Conservation (phyloP, 2,888 invertebrate species). For the Pocota personata region DNA sequence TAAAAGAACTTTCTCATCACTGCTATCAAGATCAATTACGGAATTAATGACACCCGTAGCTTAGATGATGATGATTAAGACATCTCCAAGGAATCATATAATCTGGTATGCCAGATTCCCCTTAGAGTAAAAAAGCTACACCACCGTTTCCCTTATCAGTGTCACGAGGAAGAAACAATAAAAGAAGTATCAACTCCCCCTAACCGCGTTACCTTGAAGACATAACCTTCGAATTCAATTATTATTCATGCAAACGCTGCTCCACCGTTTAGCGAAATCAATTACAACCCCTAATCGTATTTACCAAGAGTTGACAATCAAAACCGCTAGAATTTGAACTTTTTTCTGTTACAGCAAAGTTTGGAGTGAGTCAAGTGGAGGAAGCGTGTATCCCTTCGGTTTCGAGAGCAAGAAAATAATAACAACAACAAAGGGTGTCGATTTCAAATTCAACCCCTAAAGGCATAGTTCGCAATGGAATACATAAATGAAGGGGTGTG, state of each 20-base stretch:
- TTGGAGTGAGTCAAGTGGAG: background rate
- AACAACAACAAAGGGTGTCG: slow-evolving; percentile 69
- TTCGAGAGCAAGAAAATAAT: slow-evolving; percentile 32
- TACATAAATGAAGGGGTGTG: slow-evolving; percentile 72
- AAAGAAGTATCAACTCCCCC: slow-evolving; percentile 63
- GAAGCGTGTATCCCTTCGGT: slow-evolving; percentile 4
- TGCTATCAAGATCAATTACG: slow-evolving; percentile 70
- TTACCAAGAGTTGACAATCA: slow-evolving; percentile 73
- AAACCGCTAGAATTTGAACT: slow-evolving; percentile 62
- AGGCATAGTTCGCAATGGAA: slow-evolving; percentile 48
- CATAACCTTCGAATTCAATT: slow-evolving; percentile 71
- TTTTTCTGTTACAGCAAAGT: slow-evolving; percentile 27
- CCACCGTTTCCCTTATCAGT: slow-evolving; percentile 50
- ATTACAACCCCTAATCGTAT: slow-evolving; percentile 74
- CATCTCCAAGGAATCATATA: slow-evolving; percentile 41
- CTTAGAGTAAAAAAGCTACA: background rate
- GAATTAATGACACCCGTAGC: slow-evolving; percentile 61
- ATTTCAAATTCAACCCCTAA: slow-evolving; percentile 69
- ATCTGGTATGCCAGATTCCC: slow-evolving; percentile 37
- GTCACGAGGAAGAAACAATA: slow-evolving; percentile 63
- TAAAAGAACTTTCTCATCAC: slow-evolving; percentile 68
- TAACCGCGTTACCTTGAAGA: slow-evolving; percentile 62
- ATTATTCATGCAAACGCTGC: slow-evolving; percentile 73
- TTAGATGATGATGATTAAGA: slow-evolving; percentile 52
- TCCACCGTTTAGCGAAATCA: slow-evolving; percentile 73